phyloP scores from a whole-genome alignment of 2,888 invertebrate genomes.

The Hesperia comma region DNA sequence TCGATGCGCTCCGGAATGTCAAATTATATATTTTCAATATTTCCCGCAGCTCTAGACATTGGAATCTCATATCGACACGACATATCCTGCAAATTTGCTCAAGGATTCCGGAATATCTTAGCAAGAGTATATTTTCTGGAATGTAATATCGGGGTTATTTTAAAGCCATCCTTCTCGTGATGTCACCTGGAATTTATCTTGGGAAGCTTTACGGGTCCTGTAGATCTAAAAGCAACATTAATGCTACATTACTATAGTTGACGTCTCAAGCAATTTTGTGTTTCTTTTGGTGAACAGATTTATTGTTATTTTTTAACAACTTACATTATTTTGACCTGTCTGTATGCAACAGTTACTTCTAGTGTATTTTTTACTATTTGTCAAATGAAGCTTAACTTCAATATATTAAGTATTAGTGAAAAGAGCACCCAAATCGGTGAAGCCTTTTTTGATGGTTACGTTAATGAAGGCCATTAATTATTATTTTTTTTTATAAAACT shows the following conservation, averaged over 20 bases:
- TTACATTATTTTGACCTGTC: too few relatives aligned
- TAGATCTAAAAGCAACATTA: not conserved
- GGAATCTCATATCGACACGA: slow-evolving; percentile 33
- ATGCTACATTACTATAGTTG: not conserved
- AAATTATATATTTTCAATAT: slow-evolving; percentile 36
- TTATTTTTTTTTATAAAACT: too few relatives aligned
- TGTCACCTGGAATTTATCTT: not conserved
- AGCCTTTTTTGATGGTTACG: too few relatives aligned
- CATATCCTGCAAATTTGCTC: slow-evolving; percentile 32
- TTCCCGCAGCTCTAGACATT: slow-evolving; percentile 25
- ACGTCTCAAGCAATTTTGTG: too few relatives aligned
- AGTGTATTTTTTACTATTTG: too few relatives aligned
- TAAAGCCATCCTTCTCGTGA: slow-evolving; percentile 9
- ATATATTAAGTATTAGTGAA: too few relatives aligned
- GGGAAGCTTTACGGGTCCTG: not conserved
- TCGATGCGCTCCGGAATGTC: slow-evolving; percentile 17
- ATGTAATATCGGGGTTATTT: slow-evolving; percentile 21
- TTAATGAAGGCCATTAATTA: too few relatives aligned
- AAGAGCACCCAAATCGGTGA: too few relatives aligned
- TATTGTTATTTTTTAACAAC: too few relatives aligned
- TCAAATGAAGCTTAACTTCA: too few relatives aligned
- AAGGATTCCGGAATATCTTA: slow-evolving; percentile 28
- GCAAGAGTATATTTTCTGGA: slow-evolving; percentile 23
- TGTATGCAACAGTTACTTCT: too few relatives aligned
- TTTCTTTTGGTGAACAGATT: too few relatives aligned